Conservation (phyloP, 2,113 vertebrate genomes). For the Fukomys damarensis region DNA sequence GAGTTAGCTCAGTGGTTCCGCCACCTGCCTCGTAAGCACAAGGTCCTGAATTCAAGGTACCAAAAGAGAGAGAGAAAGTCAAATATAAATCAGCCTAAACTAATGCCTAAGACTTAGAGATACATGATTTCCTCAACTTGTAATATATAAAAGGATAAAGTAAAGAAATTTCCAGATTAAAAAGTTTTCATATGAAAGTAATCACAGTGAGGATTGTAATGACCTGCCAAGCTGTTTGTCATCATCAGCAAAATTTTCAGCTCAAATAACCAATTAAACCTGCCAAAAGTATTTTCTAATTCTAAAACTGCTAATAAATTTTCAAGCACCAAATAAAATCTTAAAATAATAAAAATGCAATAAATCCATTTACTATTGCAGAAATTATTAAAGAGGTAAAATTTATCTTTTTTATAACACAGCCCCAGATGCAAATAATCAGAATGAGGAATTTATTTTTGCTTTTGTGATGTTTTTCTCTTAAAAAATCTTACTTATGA, state of each 20-base stretch:
- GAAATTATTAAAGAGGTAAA: slow-evolving; percentile 7
- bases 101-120: neutral
- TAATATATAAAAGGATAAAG: neutral
- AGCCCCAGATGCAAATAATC: neutral
- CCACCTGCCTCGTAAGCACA: too few species aligned
- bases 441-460: neutral
- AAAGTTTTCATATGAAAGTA: slow-evolving; percentile 11
- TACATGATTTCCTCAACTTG: neutral
- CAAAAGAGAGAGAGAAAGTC: neutral
- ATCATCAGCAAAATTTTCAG: neutral
- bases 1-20: too few species aligned
- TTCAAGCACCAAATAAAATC: slow-evolving; percentile 4
- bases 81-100: neutral
- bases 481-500: neutral
- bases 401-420: neutral
- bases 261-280: neutral
- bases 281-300: neutral
- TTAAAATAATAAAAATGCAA: neutral
- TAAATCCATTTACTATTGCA: neutral
- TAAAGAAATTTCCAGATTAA: neutral
- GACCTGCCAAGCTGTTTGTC: neutral
- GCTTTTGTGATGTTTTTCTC: neutral
- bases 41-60: too few species aligned
- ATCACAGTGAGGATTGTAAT: neutral
- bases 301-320: neutral